phyloP scores from a whole-genome alignment of 23 tunicate genomes.

The Clavelina lepadiformis region DNA sequence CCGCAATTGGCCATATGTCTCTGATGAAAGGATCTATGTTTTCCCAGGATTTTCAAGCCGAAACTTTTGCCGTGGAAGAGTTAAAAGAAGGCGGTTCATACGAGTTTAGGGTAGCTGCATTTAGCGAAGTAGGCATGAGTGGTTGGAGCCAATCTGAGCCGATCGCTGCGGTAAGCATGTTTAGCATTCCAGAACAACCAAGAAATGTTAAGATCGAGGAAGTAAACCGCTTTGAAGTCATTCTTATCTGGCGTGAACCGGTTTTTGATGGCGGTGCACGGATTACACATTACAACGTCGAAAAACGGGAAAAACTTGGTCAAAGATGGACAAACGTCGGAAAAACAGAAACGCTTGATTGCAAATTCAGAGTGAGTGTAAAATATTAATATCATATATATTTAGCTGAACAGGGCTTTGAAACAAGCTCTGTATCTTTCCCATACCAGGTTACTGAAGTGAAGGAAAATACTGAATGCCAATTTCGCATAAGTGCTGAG shows the following conservation, averaged over 20 bases:
- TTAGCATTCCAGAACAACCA: slow-evolving; percentile 78
- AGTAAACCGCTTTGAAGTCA: slow-evolving; percentile 41
- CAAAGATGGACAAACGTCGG: slow-evolving; percentile 71
- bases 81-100: slow-evolving; percentile 79
- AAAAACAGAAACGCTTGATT: slow-evolving; percentile 28
- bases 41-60: slow-evolving; percentile 41
- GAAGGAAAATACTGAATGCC: slow-evolving; percentile 84
- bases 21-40: no score
- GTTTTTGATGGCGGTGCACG: slow-evolving; percentile 83
- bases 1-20: no score
- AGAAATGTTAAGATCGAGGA: slow-evolving; percentile 37
- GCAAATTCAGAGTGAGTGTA: slow-evolving; percentile 32
- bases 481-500: slow-evolving; percentile 79
- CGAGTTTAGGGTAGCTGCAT: slow-evolving; percentile 82
- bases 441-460: slow-evolving; percentile 44
- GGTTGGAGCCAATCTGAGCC: slow-evolving; percentile 87
- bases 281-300: slow-evolving; percentile 59
- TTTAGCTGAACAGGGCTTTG: not conserved
- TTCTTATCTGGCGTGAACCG: slow-evolving; percentile 86
- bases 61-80: slow-evolving; percentile 36
- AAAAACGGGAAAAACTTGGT: slow-evolving; percentile 58
- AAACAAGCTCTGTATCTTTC: not conserved
- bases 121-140: slow-evolving; percentile 57
- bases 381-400: not conserved
- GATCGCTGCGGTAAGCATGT: slow-evolving; percentile 83